Evolutionary conservation across 92 coral and sea anemone species (phyloP).

Genomic region (Zoanthus sociatus): DNA sequence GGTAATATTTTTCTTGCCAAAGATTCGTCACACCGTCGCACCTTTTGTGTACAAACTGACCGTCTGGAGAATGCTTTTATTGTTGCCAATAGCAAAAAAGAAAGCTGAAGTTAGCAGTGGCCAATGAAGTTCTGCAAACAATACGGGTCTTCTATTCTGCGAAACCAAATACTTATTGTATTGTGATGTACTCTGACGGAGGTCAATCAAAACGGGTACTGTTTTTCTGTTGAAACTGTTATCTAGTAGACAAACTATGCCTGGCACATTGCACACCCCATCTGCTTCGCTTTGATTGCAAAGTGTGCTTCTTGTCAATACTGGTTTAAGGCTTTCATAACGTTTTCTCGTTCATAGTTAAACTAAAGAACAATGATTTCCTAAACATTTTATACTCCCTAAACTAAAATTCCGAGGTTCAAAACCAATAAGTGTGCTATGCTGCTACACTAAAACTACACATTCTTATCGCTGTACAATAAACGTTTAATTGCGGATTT

Average conservation of each 20-base stretch:
- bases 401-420: background rate
- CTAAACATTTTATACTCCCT: constrained; percentile 20
- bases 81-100: constrained; percentile 20
- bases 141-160: constrained; percentile 33
- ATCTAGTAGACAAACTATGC: constrained; percentile 25
- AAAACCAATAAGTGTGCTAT: background rate
- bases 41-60: constrained; percentile 42
- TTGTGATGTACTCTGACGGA: constrained; percentile 44
- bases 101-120: constrained; percentile 20
- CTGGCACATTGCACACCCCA: constrained; percentile 28
- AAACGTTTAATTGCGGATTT: background rate
- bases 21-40: constrained; percentile 33
- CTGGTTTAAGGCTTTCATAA: constrained; percentile 31
- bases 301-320: constrained; percentile 49
- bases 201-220: constrained; percentile 47
- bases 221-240: constrained; percentile 45
- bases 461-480: background rate
- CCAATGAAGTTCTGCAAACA: constrained; percentile 38
- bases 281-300: constrained; percentile 44
- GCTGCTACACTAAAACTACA: background rate
- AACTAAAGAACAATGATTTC: constrained; percentile 29
- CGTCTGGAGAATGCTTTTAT: constrained; percentile 34
- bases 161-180: constrained; percentile 42
- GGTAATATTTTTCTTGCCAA: constrained; percentile 36
- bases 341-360: constrained; percentile 39